These are phyloP conservation scores for Drosophila kohkoa DNA, from an alignment of 1,140 invertebrate species.

Conservation along the genomic window DNA sequence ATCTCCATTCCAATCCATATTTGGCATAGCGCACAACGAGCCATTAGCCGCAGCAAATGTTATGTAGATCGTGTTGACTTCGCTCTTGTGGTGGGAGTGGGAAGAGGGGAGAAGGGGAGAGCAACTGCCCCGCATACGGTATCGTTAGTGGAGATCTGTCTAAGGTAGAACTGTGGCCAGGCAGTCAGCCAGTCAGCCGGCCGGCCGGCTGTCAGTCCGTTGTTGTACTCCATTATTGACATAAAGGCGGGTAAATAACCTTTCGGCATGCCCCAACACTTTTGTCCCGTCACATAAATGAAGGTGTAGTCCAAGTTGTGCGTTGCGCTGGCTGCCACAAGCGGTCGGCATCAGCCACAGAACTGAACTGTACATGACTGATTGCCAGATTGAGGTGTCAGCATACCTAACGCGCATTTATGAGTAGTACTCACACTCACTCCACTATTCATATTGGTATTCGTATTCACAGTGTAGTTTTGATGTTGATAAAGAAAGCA, in stretches of 20 bases:
- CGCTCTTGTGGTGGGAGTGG: neutral
- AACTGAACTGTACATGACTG: slow-evolving; percentile 33
- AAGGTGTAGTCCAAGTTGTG: slow-evolving; percentile 57
- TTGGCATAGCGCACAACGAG: slow-evolving; percentile 57
- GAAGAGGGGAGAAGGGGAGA: neutral
- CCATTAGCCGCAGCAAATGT: slow-evolving; percentile 76
- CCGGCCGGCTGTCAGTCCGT: slow-evolving; percentile 22
- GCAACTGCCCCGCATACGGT: slow-evolving; percentile 49
- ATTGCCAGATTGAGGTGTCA: slow-evolving; percentile 37
- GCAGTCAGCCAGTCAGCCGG: slow-evolving; percentile 4
- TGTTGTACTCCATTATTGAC: slow-evolving; percentile 62
- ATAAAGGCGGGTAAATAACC: slow-evolving; percentile 77
- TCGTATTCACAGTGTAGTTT: slow-evolving; percentile 9
- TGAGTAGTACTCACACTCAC: neutral
- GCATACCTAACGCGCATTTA: slow-evolving; percentile 19
- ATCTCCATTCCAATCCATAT: slow-evolving; percentile 51
- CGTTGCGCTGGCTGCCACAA: slow-evolving; percentile 36
- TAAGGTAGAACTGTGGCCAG: slow-evolving; percentile 42
- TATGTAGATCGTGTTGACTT: slow-evolving; percentile 73
- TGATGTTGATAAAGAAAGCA: slow-evolving; percentile 2
- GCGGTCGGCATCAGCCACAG: slow-evolving; percentile 30
- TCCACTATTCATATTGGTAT: neutral
- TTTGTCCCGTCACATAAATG: slow-evolving; percentile 53
- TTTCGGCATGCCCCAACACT: slow-evolving; percentile 55
- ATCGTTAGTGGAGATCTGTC: slow-evolving; percentile 71